Conservation (phyloP, 2,113 vertebrate genomes). For the Lagenorhynchus albirostris region DNA sequence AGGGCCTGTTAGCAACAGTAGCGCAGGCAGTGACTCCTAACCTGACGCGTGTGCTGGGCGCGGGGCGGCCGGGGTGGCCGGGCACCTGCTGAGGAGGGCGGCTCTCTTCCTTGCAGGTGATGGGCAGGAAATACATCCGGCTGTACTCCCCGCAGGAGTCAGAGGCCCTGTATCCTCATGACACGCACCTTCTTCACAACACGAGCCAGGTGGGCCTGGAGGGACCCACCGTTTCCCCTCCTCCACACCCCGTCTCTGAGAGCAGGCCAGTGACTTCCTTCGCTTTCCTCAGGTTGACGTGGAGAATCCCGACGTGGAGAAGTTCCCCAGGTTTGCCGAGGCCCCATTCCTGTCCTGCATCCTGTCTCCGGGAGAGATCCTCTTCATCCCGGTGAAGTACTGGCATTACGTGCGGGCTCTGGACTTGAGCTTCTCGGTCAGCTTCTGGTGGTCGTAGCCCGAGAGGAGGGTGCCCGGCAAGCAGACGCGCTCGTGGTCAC, state of each 20-base stretch:
- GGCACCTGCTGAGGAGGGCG: not conserved
- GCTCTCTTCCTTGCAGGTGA: constrained; percentile 82
- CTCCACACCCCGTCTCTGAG: fast-evolving
- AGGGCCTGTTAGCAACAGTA: not conserved
- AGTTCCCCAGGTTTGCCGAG: constrained; percentile 89
- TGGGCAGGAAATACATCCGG: constrained; percentile 94
- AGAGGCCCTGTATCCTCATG: constrained; percentile 91
- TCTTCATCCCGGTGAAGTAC: constrained; percentile 92
- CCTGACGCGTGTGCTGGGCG: fast-evolving
- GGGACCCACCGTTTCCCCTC: fast-evolving
- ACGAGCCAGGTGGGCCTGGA: constrained; percentile 91
- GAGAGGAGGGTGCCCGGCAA: not conserved
- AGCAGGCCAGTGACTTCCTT: not conserved
- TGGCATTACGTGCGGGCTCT: constrained; percentile 95
- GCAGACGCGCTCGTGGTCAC: not conserved
- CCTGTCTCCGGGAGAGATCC: constrained; percentile 90
- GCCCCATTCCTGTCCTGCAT: constrained; percentile 89
- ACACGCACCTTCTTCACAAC: constrained; percentile 92
- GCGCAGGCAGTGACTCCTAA: fast-evolving
- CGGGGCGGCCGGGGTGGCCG: fast-evolving
- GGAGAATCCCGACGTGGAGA: constrained; percentile 88
- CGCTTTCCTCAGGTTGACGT: constrained; percentile 88
- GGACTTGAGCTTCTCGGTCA: constrained; percentile 95
- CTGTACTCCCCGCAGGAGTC: constrained; percentile 90
- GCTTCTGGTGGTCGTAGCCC: constrained; percentile 97